Percentiles rank a stretch among this genome's conserved stretches.
Conservation (phyloP, 30 jellyfish, hydroid and myxozoan genomes). For the Cassiopea andromeda region DNA sequence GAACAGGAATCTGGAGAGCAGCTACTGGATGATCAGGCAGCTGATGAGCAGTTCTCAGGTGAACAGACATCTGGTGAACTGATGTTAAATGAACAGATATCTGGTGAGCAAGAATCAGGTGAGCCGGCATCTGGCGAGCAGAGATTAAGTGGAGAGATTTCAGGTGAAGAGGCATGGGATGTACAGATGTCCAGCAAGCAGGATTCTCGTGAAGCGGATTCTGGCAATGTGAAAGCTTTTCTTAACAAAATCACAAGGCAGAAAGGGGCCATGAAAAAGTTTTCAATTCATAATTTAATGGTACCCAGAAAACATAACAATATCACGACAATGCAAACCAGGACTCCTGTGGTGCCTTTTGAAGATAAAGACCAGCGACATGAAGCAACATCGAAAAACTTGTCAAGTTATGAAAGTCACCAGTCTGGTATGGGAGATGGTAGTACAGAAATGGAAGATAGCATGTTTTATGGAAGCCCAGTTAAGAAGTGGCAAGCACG, state of each 20-base stretch:
- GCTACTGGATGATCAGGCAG: no score
- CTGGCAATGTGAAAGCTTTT: no score
- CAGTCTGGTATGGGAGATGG: neutral
- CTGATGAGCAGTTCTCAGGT: neutral
- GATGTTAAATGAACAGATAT: neutral
- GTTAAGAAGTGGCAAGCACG: neutral
- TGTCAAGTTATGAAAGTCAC: neutral
- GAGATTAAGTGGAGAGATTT: no score
- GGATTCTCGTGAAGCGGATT: no score
- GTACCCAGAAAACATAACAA: no score
- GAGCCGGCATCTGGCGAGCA: neutral
- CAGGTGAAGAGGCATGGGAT: no score
- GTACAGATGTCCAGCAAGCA: no score
- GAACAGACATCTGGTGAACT: neutral
- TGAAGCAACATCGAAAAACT: neutral
- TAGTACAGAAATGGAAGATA: neutral
- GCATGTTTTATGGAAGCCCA: neutral
- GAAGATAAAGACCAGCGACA: neutral
- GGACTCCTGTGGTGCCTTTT: neutral
- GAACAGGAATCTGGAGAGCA: neutral
- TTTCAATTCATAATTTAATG: no score
- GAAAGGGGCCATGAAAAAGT: no score
- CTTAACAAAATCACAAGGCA: no score
- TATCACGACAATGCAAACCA: neutral
- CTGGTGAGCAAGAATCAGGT: neutral